Conservation (phyloP, 2,113 vertebrate genomes). For the Notiomystis cincta region DNA sequence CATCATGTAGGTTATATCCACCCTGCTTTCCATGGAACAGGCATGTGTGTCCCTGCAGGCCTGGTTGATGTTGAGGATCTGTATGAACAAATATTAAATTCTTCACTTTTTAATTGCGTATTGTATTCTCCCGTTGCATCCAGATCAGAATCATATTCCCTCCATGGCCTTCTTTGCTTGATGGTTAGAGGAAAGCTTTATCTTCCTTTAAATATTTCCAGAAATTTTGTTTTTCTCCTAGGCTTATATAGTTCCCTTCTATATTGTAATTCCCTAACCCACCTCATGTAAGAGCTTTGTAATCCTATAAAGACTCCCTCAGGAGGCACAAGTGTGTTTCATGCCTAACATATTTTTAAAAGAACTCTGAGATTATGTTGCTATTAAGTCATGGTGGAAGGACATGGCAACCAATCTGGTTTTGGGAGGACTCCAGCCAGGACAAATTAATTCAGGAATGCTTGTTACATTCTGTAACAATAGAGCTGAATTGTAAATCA, state of each 20-base stretch:
- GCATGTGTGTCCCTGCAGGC: not conserved
- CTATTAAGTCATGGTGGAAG: not conserved
- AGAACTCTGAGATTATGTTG: not conserved
- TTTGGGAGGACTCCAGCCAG: not conserved
- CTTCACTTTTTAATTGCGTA: not conserved
- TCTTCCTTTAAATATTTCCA: not conserved
- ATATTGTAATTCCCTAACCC: not conserved
- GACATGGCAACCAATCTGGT: not conserved
- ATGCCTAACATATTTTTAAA: not conserved
- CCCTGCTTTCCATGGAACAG: not conserved
- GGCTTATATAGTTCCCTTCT: not conserved
- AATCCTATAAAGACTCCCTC: not conserved
- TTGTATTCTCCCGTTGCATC: not conserved
- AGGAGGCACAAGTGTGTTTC: not conserved
- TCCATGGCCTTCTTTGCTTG: not conserved
- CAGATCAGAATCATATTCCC: not conserved
- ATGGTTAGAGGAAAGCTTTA: not conserved
- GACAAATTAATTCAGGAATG: not conserved
- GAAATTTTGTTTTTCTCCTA: not conserved
- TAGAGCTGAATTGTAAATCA: not conserved
- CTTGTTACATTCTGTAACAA: not conserved
- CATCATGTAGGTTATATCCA: not conserved
- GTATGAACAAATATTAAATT: not conserved
- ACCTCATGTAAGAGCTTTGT: rapidly evolving
- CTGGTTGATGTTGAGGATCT: not conserved